Evolutionary conservation across 2,888 invertebrate genomes (phyloP).

Genomic region (Meloe dianella): DNA sequence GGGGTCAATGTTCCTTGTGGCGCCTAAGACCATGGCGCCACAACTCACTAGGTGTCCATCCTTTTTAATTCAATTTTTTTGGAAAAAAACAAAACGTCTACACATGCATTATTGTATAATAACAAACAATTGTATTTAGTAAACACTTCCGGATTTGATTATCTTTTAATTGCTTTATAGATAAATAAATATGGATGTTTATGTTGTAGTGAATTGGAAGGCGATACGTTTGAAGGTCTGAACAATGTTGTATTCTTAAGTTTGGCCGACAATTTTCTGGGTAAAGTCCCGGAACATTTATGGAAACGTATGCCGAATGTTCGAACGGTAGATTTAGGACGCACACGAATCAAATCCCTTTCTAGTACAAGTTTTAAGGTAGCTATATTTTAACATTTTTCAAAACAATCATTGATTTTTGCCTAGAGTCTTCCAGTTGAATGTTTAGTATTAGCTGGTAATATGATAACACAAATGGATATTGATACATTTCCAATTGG

Average conservation of each 20-base stretch:
- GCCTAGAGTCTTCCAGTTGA: constrained; percentile 68
- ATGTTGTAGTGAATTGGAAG: constrained; percentile 72
- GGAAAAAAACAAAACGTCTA: too few species aligned
- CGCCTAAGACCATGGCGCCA: constrained; percentile 42
- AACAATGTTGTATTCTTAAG: constrained; percentile 77
- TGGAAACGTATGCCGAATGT: constrained; percentile 78
- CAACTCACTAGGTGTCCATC: constrained; percentile 36
- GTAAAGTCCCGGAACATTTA: constrained; percentile 77
- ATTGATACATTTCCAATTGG: constrained; percentile 73
- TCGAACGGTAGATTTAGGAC: constrained; percentile 80
- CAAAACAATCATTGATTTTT: constrained; percentile 14
- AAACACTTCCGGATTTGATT: constrained; percentile 3
- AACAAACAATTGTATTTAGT: neutral
- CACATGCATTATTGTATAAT: neutral
- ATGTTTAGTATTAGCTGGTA: constrained; percentile 75
- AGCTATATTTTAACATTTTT: constrained; percentile 39
- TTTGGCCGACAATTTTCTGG: constrained; percentile 79
- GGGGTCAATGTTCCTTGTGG: constrained; percentile 41
- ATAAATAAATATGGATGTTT: constrained; percentile 28
- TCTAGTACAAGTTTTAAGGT: constrained; percentile 79
- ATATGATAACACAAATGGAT: constrained; percentile 76
- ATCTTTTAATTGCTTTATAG: neutral
- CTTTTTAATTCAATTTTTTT: constrained; percentile 24
- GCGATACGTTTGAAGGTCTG: constrained; percentile 76
- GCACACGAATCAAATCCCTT: constrained; percentile 78